These are phyloP conservation scores for Meriones psammophilus DNA, from an alignment of 2,797 vertebrate species.

Conservation along the genomic window DNA sequence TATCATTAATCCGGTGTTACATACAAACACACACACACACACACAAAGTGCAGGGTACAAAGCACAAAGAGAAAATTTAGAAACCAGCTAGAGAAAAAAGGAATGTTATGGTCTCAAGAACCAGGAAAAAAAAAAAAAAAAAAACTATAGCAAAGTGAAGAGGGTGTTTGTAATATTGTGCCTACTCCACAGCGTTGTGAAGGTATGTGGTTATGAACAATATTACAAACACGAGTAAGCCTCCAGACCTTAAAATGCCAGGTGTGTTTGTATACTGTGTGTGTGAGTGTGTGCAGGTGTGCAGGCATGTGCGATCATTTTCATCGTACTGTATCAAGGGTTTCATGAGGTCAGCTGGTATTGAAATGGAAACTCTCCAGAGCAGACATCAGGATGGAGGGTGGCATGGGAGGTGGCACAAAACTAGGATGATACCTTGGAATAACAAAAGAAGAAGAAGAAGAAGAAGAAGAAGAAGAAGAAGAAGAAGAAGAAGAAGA, in stretches of 20 bases:
- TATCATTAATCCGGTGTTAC: background rate
- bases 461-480: no score
- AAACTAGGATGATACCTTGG: background rate
- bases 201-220: background rate
- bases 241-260: background rate
- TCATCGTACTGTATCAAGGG: background rate
- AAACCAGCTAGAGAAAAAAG: background rate
- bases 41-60: background rate
- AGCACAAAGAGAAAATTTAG: background rate
- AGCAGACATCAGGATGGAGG: background rate
- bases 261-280: background rate
- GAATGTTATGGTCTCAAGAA: constrained; percentile 9
- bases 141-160: background rate
- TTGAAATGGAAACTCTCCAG: background rate
- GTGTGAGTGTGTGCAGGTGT: background rate
- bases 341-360: background rate
- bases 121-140: background rate
- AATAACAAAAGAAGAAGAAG: background rate
- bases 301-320: background rate
- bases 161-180: no score
- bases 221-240: background rate
- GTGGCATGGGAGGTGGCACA: background rate
- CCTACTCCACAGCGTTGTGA: background rate
- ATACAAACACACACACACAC: background rate
- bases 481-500: no score